Percentiles rank a stretch among this genome's conserved stretches.
phyloP scores from a whole-genome alignment of 1,140 invertebrate genomes.

The Brachionus rubens region DNA sequence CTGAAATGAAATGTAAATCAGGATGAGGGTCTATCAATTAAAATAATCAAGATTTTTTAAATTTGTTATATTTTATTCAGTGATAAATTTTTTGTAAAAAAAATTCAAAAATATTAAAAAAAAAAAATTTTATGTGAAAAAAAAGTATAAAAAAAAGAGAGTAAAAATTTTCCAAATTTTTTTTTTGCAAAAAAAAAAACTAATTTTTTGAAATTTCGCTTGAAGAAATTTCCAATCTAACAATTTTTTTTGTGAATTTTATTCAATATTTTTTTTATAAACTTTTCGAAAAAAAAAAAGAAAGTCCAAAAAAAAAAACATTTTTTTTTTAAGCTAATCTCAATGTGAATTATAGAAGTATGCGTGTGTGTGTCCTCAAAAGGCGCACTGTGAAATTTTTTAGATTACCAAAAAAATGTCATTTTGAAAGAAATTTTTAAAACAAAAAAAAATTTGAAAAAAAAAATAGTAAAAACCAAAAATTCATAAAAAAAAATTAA shows the following conservation, averaged over 20 bases:
- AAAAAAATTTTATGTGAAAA: slow-evolving; percentile 8
- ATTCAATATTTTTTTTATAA: not conserved
- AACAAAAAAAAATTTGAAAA: not conserved
- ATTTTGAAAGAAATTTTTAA: slow-evolving; percentile 14
- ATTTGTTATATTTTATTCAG: slow-evolving; percentile 1
- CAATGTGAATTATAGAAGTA: slow-evolving; percentile 1
- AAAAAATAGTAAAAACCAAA: not conserved
- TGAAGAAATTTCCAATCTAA: slow-evolving; percentile 1
- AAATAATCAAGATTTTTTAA: not conserved
- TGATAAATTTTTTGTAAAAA: slow-evolving; percentile 2
- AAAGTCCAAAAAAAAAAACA: not conserved
- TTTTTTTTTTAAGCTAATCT: slow-evolving; percentile 16
- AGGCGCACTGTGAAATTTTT: slow-evolving; percentile 25
- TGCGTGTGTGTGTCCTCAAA: not conserved
- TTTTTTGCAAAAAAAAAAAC: no score
- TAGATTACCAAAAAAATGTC: slow-evolving; percentile 10
- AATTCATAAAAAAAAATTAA: slow-evolving; percentile 10
- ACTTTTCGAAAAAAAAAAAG: not conserved
- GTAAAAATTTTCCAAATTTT: not conserved
- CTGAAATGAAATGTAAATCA: not conserved
- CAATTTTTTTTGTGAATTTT: slow-evolving; percentile 10
- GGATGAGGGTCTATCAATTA: no score
- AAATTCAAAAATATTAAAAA: slow-evolving; percentile 31
- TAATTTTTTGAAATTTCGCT: no score
- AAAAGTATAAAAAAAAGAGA: not conserved